Base-by-base conservation (phyloP, 2,113 vertebrate genomes). In the Gobiocypris rarus region DNA sequence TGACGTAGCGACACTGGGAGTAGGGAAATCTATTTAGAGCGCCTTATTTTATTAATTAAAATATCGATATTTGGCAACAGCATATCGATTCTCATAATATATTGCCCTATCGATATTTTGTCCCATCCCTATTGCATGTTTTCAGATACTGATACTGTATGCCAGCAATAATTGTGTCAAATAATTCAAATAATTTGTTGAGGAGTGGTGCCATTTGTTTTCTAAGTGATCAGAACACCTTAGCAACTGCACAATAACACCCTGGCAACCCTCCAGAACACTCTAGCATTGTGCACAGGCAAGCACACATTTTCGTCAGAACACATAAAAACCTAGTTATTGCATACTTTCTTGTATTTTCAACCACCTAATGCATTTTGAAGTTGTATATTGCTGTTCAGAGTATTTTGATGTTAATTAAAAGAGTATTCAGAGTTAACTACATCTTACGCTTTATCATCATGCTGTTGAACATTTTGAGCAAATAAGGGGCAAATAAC, bases 371-470 rank as follows among this genome's bases (percentile, higher is more conserved):
- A 11, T 69, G 19, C 65, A 69, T 41, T 69, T 69, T 38, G 17
- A 22, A 22, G 31, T 22, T 38, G 65, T 2, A 69, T 69, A 41
- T 69, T 69, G 34, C 65, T 69, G 65, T 69, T 69, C 9, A 38
- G 31, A 22, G 17, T 41, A 69, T 69, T 69, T 69, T 19, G 4
- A n/a, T 22, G 34, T 69, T 69, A 69, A 69, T 69, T 41, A 69
- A 38, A n/a, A n/a, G 17, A 5, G 17, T 41, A 69, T 41, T 69
- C 34, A 22, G 65, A 3, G 1, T 69, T 69, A 69, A 69, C 34
- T 69, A 69, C 65, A 69, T 69, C 31, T 69, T 38, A 38, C 22
- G 17, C 65, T 69, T 69, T 34, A 34, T 58, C 19, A n/a, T 67
- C 19, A n/a, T 34, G 50, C 50, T 19, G 28, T 4, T 17, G 31